Evolutionary conservation across 2,797 vertebrate species (phyloP).

Genomic region (Dipus sagitta): DNA sequence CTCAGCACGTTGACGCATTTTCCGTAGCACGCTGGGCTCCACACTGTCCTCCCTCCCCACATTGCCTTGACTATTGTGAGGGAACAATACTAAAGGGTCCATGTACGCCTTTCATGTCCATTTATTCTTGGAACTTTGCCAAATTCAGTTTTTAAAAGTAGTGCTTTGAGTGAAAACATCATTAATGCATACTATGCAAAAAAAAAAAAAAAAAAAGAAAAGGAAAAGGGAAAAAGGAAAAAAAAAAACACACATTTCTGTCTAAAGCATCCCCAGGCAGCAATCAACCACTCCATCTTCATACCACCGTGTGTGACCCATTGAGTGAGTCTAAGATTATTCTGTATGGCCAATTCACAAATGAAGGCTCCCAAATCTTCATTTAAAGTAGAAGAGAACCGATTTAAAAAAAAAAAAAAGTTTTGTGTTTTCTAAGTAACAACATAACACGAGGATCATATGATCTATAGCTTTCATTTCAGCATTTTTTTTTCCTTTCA

Average conservation of each 20-base stretch:
- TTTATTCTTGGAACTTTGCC: constrained; percentile 45
- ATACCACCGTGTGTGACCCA: no score
- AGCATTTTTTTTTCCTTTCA: neutral
- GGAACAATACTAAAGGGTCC: neutral
- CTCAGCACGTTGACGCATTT: neutral
- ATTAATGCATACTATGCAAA: neutral
- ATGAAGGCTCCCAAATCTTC: no score
- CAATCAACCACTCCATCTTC: no score
- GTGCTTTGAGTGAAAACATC: constrained; percentile 50
- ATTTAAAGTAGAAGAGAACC: no score
- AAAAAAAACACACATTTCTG: neutral
- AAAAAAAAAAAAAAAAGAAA: no score
- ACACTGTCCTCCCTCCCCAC: neutral
- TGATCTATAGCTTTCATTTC: constrained; percentile 43
- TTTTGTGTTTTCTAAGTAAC: constrained; percentile 36
- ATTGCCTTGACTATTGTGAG: neutral
- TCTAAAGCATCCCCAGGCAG: no score
- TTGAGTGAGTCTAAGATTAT: no score
- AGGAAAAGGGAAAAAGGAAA: rapidly evolving
- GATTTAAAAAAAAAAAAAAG: neutral
- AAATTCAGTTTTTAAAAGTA: constrained; percentile 39
- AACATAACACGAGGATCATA: constrained; percentile 8
- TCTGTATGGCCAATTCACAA: no score
- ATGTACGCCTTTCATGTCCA: neutral
- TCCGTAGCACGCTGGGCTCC: neutral